Conservation (phyloP, 2,113 vertebrate genomes). For the Colistium nudipinnis region DNA sequence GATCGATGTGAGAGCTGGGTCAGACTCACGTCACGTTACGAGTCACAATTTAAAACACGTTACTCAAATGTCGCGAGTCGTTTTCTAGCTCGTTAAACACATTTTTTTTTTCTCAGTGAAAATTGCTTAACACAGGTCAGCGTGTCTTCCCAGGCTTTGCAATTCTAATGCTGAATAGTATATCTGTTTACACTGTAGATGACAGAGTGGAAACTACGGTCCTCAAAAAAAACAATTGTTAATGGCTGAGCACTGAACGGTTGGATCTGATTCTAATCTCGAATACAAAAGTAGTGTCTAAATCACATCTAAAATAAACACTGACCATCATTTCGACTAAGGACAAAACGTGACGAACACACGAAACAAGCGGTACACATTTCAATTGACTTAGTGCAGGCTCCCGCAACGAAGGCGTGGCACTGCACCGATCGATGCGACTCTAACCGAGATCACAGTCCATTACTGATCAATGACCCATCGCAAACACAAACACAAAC, state of each 20-base stretch:
- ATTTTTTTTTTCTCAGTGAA: background rate
- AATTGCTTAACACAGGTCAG: too few species aligned
- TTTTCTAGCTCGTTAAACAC: background rate
- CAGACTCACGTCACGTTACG: background rate
- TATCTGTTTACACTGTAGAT: background rate
- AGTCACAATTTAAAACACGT: background rate
- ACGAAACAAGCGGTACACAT: background rate
- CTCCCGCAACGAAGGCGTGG: constrained; percentile 1
- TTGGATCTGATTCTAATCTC: too few species aligned
- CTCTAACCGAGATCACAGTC: constrained; percentile 19
- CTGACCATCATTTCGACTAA: too few species aligned
- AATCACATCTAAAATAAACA: background rate
- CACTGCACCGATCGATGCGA: constrained; percentile 26
- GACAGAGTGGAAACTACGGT: background rate
- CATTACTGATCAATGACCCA: constrained; percentile 37
- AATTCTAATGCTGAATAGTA: background rate
- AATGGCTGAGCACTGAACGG: too few species aligned
- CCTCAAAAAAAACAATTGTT: background rate
- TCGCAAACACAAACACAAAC: constrained; percentile 3
- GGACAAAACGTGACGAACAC: too few species aligned
- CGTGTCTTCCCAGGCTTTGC: background rate
- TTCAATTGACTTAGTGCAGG: background rate
- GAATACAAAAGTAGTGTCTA: background rate
- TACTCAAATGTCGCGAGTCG: background rate
- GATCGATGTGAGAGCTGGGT: background rate